These are phyloP conservation scores for Pogoniulus pusillus DNA, from an alignment of 2,797 vertebrate species.

Conservation along the genomic window DNA sequence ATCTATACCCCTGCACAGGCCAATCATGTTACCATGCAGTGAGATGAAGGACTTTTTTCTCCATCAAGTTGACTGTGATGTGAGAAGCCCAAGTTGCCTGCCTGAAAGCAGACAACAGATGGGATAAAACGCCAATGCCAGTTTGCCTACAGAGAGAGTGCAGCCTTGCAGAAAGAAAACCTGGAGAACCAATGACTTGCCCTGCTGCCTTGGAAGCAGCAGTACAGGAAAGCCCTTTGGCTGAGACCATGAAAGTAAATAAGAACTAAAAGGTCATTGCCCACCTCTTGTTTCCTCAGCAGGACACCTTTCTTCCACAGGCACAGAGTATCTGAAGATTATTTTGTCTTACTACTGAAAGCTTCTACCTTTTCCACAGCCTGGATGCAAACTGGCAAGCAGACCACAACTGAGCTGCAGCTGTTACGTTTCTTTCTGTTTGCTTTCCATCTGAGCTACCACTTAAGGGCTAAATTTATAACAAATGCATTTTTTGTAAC, in stretches of 20 bases:
- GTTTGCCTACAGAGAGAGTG: not conserved
- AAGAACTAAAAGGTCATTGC: not conserved
- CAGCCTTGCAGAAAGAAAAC: not conserved
- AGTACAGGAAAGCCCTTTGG: not conserved
- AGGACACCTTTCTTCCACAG: not conserved
- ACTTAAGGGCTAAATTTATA: conserved; percentile 55
- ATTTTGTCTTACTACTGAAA: not conserved
- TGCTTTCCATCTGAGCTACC: conserved; percentile 50
- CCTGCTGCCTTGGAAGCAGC: not conserved
- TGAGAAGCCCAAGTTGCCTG: not conserved
- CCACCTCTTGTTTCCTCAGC: not conserved
- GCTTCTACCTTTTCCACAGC: not conserved
- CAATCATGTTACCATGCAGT: not conserved
- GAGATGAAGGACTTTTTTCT: not conserved
- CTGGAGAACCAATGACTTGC: not conserved
- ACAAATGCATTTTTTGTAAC: not conserved
- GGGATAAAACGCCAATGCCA: not conserved
- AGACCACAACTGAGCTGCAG: not conserved
- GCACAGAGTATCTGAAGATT: not conserved
- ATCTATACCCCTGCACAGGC: not conserved
- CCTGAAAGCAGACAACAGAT: not conserved
- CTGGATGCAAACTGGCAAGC: not conserved
- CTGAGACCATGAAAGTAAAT: not conserved
- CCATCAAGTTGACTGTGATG: not conserved
- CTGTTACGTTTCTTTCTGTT: conserved; percentile 51